phyloP scores from a whole-genome alignment of 2,888 invertebrate species.

The Calliscelio sp. region DNA sequence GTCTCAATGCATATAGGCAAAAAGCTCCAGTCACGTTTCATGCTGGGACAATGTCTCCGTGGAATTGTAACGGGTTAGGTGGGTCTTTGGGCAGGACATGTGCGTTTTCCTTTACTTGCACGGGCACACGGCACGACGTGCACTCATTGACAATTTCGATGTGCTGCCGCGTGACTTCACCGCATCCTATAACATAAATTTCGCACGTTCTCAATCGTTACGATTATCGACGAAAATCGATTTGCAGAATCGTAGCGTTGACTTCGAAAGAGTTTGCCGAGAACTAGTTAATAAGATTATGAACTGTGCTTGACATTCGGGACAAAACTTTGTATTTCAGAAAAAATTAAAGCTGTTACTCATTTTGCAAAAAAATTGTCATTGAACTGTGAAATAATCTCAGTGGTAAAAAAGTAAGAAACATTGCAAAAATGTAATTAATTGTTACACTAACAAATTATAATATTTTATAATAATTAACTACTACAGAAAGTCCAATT shows the following conservation, averaged over 20 bases:
- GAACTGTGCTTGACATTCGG: slow-evolving; percentile 8
- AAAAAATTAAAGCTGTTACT: too few species aligned
- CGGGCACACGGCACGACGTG: slow-evolving; percentile 32
- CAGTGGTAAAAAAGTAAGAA: too few species aligned
- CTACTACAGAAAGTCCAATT: too few species aligned
- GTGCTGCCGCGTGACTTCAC: slow-evolving; percentile 21
- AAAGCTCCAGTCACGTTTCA: slow-evolving; percentile 61
- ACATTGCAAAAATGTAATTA: too few species aligned
- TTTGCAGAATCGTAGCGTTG: background rate
- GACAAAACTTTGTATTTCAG: background rate
- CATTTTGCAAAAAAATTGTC: too few species aligned
- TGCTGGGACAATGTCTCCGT: slow-evolving; percentile 47
- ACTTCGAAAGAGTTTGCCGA: background rate
- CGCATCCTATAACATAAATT: slow-evolving; percentile 21
- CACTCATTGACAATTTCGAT: slow-evolving; percentile 48
- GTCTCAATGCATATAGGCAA: slow-evolving; percentile 57
- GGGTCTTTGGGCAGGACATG: slow-evolving; percentile 45
- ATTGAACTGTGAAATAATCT: too few species aligned
- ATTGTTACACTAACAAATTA: too few species aligned
- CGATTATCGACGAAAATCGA: slow-evolving; percentile 48
- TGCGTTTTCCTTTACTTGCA: slow-evolving; percentile 26
- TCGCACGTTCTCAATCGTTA: slow-evolving; percentile 31
- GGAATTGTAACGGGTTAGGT: slow-evolving; percentile 68
- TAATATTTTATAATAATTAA: too few species aligned
- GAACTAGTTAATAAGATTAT: slow-evolving; percentile 32